A percentile compares a stretch with the other conserved stretches of the same genome.
These are phyloP conservation scores for Aporrectodea caliginosa DNA, from an alignment of 1,140 invertebrate genomes.

Conservation along the genomic window DNA sequence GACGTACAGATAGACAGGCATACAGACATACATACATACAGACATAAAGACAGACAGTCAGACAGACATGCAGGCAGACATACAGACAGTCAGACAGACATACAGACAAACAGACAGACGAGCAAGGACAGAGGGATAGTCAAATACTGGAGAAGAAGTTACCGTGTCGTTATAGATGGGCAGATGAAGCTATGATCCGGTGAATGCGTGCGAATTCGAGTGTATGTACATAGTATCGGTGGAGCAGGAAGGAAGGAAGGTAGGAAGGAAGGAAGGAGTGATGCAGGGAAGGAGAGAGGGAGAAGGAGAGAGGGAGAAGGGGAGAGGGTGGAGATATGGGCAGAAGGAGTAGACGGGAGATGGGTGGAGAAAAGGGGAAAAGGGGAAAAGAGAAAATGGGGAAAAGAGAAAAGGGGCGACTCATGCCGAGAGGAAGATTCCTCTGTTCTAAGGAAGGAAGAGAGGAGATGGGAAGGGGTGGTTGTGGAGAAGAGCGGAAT, in stretches of 20 bases:
- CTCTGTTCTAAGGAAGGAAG: not conserved
- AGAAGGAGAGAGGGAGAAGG: not conserved
- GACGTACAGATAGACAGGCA: not conserved
- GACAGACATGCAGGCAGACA: too few species aligned
- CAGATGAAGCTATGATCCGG: too few species aligned
- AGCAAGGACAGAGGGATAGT: too few species aligned
- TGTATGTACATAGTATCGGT: too few species aligned
- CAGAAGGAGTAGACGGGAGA: not conserved
- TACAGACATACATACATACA: too few species aligned
- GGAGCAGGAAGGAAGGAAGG: not conserved
- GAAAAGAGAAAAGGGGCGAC: not conserved
- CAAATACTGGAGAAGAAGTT: too few species aligned
- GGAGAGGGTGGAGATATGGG: not conserved
- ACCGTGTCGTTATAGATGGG: too few species aligned
- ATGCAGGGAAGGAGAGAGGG: slow-evolving; percentile 17
- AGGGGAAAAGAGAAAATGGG: slow-evolving; percentile 8
- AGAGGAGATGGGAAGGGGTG: too few species aligned
- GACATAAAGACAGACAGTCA: too few species aligned
- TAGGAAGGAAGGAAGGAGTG: not conserved
- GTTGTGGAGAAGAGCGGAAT: not conserved
- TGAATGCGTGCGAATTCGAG: too few species aligned
- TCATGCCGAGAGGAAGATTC: not conserved
- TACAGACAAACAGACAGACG: too few species aligned
- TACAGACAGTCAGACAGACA: too few species aligned
- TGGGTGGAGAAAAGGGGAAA: not conserved